A percentile compares a stretch with the other conserved stretches of the same genome.
phyloP scores from a whole-genome alignment of 1,140 invertebrate species.

The Brachionus calyciflorus region DNA sequence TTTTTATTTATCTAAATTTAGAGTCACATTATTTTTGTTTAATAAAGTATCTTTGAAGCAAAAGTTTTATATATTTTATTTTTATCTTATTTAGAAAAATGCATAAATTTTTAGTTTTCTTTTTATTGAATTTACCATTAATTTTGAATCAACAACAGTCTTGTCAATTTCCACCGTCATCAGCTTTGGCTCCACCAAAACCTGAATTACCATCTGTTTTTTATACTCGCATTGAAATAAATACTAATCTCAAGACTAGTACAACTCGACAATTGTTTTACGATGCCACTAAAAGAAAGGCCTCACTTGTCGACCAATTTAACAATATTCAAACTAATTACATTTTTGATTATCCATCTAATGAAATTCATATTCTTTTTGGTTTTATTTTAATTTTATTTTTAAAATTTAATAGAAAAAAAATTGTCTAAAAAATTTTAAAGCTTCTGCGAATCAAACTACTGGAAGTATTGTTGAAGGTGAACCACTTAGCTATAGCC shows the following conservation, averaged over 20 bases:
- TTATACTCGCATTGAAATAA: slow-evolving; percentile 26
- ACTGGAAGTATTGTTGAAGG: slow-evolving; percentile 20
- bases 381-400: neutral
- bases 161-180: slow-evolving; percentile 4
- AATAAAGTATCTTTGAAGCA: neutral
- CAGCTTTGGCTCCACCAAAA: neutral
- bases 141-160: neutral
- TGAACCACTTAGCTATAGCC: neutral
- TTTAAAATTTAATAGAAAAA: too few relatives aligned
- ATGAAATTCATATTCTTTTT: slow-evolving; percentile 29
- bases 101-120: neutral
- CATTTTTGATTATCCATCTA: slow-evolving; percentile 39
- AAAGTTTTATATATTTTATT: too few relatives aligned
- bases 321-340: neutral
- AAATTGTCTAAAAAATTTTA: neutral
- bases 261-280: neutral
- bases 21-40: neutral
- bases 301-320: neutral
- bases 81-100: neutral
- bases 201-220: slow-evolving; percentile 28
- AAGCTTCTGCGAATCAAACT: slow-evolving; percentile 1
- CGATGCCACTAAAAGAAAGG: neutral
- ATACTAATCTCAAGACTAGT: neutral
- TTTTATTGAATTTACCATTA: neutral
- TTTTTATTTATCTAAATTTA: neutral